A percentile compares a stretch with the other conserved stretches of the same genome.
Conservation (phyloP, 2,888 invertebrate species). For the Ptychoptera albimana region DNA sequence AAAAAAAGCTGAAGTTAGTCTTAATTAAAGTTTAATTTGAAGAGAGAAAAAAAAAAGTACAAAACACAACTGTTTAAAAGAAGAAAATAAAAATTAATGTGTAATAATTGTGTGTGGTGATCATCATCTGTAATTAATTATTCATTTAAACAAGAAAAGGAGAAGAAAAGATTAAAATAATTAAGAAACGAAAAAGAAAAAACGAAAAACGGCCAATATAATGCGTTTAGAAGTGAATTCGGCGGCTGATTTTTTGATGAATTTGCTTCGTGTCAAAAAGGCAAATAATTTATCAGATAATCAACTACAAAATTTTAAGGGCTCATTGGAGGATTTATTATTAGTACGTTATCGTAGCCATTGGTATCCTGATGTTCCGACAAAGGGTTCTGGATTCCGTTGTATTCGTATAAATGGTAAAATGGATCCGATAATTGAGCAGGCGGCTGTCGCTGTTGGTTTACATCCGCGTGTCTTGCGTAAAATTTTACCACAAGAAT, state of each 20-base stretch:
- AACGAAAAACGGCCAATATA: neutral
- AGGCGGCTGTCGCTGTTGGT: constrained; percentile 47
- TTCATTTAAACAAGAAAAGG: neutral
- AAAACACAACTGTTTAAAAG: no score
- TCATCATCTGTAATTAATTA: no score
- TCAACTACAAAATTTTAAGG: constrained; percentile 32
- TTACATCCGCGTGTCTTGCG: constrained; percentile 40
- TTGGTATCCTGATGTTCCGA: constrained; percentile 58
- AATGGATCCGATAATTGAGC: constrained; percentile 48
- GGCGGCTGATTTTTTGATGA: constrained; percentile 34
- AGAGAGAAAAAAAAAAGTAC: no score
- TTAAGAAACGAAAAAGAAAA: neutral
- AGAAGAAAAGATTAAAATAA: neutral
- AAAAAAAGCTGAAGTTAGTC: no score
- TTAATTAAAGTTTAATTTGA: no score
- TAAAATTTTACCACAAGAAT: constrained; percentile 41
- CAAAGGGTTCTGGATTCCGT: constrained; percentile 51
- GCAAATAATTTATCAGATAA: constrained; percentile 8
- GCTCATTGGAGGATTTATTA: constrained; percentile 29
- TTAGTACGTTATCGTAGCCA: constrained; percentile 42
- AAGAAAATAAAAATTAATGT: no score
- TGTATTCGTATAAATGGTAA: constrained; percentile 55
- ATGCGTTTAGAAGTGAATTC: constrained; percentile 30
- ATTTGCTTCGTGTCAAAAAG: constrained; percentile 29
- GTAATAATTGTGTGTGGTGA: no score